Conservation (phyloP, 2,113 vertebrate genomes). For the Natator depressus region DNA sequence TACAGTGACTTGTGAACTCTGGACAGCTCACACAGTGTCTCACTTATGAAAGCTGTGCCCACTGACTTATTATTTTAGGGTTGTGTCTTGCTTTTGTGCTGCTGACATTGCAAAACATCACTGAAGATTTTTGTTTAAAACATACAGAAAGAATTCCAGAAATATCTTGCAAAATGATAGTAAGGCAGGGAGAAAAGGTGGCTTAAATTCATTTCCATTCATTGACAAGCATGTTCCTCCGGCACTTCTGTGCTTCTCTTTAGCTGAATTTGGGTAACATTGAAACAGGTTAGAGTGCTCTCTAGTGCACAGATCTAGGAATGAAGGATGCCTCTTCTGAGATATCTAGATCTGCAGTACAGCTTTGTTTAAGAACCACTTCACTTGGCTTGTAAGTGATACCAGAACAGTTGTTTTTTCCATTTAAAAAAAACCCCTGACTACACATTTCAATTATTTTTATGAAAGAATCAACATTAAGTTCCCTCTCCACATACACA, state of each 20-base stretch:
- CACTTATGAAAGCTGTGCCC: fast-evolving
- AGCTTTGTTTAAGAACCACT: slow-evolving; percentile 32
- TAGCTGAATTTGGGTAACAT: slow-evolving; percentile 16
- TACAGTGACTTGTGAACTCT: neutral
- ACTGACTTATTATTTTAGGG: neutral
- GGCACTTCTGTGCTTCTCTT: slow-evolving; percentile 1
- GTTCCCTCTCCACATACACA: neutral
- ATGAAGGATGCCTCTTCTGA: slow-evolving; percentile 41
- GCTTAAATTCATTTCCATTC: slow-evolving; percentile 47
- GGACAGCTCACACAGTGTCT: neutral
- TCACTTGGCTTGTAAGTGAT: neutral
- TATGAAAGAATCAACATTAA: slow-evolving; percentile 12
- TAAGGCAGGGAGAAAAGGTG: neutral
- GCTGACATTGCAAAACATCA: neutral
- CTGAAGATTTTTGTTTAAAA: neutral
- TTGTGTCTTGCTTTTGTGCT: neutral
- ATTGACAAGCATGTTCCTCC: slow-evolving; percentile 44
- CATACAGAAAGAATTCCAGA: fast-evolving
- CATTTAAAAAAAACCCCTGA: neutral
- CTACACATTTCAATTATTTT: neutral
- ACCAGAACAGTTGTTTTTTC: slow-evolving; percentile 45
- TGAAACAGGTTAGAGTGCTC: slow-evolving; percentile 26
- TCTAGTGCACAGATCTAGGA: slow-evolving; percentile 50
- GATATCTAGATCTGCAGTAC: neutral
- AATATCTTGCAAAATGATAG: slow-evolving; percentile 3